phyloP scores from a whole-genome alignment of 1,140 invertebrate species.

The Radopholus similis region DNA sequence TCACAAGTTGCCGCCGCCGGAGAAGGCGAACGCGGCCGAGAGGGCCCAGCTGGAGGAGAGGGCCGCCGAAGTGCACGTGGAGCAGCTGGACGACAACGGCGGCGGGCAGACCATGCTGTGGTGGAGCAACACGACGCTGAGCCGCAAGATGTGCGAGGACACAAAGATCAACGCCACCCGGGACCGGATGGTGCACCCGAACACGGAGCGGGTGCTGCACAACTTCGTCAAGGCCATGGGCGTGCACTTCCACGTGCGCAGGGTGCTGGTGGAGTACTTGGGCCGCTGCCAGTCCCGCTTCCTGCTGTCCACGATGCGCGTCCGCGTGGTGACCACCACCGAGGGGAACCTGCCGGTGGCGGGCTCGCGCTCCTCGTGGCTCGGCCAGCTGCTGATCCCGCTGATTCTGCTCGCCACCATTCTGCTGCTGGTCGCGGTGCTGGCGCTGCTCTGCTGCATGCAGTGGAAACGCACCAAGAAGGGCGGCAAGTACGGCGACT shows the following conservation, averaged over 20 bases:
- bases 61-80: not conserved
- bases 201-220: slow-evolving; percentile 10
- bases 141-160: slow-evolving; percentile 15
- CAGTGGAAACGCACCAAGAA: slow-evolving; percentile 12
- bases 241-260: slow-evolving; percentile 22
- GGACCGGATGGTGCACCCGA: slow-evolving; percentile 16
- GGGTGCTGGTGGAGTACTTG: slow-evolving; percentile 18
- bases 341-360: not conserved
- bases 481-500: slow-evolving; percentile 33
- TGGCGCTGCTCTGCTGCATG: slow-evolving; percentile 26
- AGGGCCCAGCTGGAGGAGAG: not conserved
- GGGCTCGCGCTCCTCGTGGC: not conserved
- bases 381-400: slow-evolving; percentile 14
- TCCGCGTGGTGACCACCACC: slow-evolving; percentile 19
- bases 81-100: slow-evolving; percentile 10
- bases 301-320: slow-evolving; percentile 11
- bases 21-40: not conserved
- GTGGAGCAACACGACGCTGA: slow-evolving; percentile 17
- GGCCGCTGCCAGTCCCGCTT: slow-evolving; percentile 10
- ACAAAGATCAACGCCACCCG: slow-evolving; percentile 20
- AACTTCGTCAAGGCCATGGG: slow-evolving; percentile 24
- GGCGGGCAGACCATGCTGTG: slow-evolving; percentile 12
- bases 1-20: not conserved
- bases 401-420: slow-evolving; percentile 23
- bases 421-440: slow-evolving; percentile 19